Evolutionary conservation across 2,888 invertebrate species (phyloP).

Genomic region (Hyppa rectilinea): DNA sequence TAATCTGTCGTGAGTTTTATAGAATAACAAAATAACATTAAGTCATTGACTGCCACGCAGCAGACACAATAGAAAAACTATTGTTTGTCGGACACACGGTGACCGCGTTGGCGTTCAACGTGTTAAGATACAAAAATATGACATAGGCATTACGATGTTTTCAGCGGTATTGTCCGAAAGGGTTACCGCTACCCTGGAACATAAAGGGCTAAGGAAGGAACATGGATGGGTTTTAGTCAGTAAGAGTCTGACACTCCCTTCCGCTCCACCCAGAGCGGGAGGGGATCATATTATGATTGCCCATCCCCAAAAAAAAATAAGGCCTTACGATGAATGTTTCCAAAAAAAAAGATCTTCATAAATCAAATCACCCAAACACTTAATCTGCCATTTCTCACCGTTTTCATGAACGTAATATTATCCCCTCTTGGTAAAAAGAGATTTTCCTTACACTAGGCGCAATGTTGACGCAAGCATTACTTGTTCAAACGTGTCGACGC

Average conservation of each 20-base stretch:
- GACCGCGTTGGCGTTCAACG: too few relatives aligned
- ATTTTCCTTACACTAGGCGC: slow-evolving; percentile 66
- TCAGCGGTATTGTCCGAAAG: too few relatives aligned
- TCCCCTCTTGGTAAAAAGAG: slow-evolving; percentile 69
- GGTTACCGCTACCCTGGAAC: too few relatives aligned
- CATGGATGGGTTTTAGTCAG: too few relatives aligned
- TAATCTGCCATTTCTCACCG: slow-evolving; percentile 68
- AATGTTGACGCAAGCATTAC: slow-evolving; percentile 86
- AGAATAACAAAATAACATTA: slow-evolving; percentile 28
- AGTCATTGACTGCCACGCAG: too few relatives aligned
- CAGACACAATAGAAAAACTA: too few relatives aligned
- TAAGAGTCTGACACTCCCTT: too few relatives aligned
- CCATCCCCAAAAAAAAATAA: too few relatives aligned
- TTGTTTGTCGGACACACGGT: too few relatives aligned
- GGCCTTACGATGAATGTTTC: slow-evolving; percentile 31
- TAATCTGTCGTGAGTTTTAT: background rate
- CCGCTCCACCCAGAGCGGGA: too few relatives aligned
- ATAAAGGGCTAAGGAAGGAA: too few relatives aligned
- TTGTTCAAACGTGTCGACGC: slow-evolving; percentile 83
- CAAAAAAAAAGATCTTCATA: slow-evolving; percentile 44
- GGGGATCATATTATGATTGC: too few relatives aligned
- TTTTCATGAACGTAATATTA: slow-evolving; percentile 67
- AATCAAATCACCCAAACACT: slow-evolving; percentile 58
- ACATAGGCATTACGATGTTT: slow-evolving; percentile 22
- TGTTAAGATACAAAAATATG: slow-evolving; percentile 41